Evolutionary conservation across 2,888 invertebrate genomes (phyloP), one percentile per base, ranked within the genome.

Genomic region (Drosophila gaucha): DNA sequence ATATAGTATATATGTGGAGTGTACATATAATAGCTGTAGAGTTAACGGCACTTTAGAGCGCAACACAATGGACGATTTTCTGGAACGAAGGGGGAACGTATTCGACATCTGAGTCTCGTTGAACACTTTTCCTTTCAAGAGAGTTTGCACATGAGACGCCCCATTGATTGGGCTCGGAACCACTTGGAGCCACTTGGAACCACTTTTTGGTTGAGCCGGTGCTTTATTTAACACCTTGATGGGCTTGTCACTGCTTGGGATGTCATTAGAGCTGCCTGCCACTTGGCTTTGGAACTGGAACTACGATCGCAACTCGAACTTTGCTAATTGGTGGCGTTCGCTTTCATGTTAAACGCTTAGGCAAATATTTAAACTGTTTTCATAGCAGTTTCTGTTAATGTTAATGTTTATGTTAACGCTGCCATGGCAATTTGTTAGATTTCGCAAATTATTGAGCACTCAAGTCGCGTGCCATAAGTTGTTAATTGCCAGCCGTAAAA

Each of bases 81-180:
- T 63, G 62, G 55, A 46, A 46, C 63, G 6, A 26, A 26, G 26
- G 41, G 9, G 9, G n/a, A 24, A 14, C 5, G 24, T 10, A 41
- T 41, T n/a, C n/a, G 24, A 24, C 16, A 18, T 8, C 44, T 30
- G 18, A 30, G 12, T 12, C 18, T 39, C 33, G 20, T n/a, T 20
- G 47, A 18, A 33, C 65, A 74, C 70, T 75, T 73, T 73, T 75
- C 70, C 71, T 75, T 73, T 70, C 70, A 44, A 64, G 30, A 43
- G 43, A 56, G 24, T 26, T 63, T 51, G 62, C 62, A 41, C 57
- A 51, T 57, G 35, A 64, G n/a, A 20, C 12, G 22, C 33, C 12
- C 12, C 6, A 20, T 26, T 38, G 16, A 20, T 39, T 28, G 30
- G 14, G 10, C 12, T 30, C 12, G 28, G 28, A 30, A 30, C 28